Base-by-base conservation (phyloP, 2,797 vertebrate genomes). In the Sebastes taczanowskii region DNA sequence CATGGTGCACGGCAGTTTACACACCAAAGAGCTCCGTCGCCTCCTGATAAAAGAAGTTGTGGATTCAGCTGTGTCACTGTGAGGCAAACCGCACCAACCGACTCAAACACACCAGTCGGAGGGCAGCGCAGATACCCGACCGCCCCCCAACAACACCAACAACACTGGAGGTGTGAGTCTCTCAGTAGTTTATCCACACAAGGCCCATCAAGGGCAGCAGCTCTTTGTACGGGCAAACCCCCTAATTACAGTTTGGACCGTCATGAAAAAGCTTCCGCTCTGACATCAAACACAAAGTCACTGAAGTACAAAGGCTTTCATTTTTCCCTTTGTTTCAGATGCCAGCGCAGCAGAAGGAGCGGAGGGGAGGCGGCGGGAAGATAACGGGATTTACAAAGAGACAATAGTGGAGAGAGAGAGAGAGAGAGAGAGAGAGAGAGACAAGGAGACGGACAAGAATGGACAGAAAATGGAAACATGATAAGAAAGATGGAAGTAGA, bases 281-380 rank as follows among this genome's bases (percentile, higher is more conserved):
- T 34, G 65, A 93, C 90, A 88, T 92, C 88, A 93, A 92, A 92
- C 77, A 84, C 85, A 82, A 91, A 91, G 88, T 90, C 88, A 85
- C 0, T 62, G 64, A 66, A 87, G 83, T 78, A 88, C 87, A 92
- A 94, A 93, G 87, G 86, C 88, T 91, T 85, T 91, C 84, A 73
- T 73, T 78, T 82, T 83, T 77, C 66, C 73, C 81, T 91, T 92
- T 91, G 91, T 93, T 88, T 89, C 71, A 83, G 77, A 83, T 83
- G 90, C 83, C 88, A 80, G 74, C 77, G 1, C 81, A 83, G 89
- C 89, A 85, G 78, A 86, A 87, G 77, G 65, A 82, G 66, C 23
- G 4, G 59, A 69, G 81, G 83, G 89, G 86, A 83, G 90, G 72
- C 61, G 20, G 60, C 6, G 20, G 75, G 71, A 32, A 92, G 91